Evolutionary conservation across 2,888 invertebrate species (phyloP), one percentile per base, ranked within the genome.

Genomic region (Auanema sp.): DNA sequence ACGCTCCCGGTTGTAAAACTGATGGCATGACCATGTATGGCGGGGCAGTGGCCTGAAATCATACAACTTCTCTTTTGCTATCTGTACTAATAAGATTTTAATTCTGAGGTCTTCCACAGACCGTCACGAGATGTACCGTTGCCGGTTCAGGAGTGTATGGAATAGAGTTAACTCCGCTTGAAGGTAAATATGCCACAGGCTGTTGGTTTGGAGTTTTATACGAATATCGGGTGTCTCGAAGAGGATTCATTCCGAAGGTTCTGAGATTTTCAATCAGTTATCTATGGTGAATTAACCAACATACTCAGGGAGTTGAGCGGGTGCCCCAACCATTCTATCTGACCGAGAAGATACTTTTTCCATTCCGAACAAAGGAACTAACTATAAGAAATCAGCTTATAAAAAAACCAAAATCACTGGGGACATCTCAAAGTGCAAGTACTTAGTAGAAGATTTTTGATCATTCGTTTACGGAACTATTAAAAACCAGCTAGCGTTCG

Each of bases 41-140:
- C 5, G 60, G 60, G 8, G 60, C 60, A 8, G 60, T 60, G 11
- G 54, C 60, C 60, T 60, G 40, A 56, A 56, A 8, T 3, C 8
- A 33, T 5, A 47, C 21, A 16, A 21, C 3, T 47, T 10, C 10
- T 3, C 21, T 3, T 21, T 47, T 47, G 6, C 10, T 47, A 47
- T 5, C 16, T 5, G 10, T 47, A 12, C n/a, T 12, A 11, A 43
- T 43, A n/a, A 43, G n/a, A 47, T 5, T 5, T 40, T 53, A 10
- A 59, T 25, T 18, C 16, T 11, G 41, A 51, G 25, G 6, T 66
- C 23, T 21, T 21, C 4, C 21, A 18, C 24, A 25, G 24, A 73
- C 73, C 23, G 73, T 73, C 54, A 73, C 73, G 24, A 73, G 64
- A 57, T 71, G 68, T 18, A 66, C 66, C 23, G 70, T 65, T 40